Evolutionary conservation across 2,797 vertebrate species (phyloP), one percentile per base, ranked within the genome.

Genomic region (Cetoscarus ocellatus): DNA sequence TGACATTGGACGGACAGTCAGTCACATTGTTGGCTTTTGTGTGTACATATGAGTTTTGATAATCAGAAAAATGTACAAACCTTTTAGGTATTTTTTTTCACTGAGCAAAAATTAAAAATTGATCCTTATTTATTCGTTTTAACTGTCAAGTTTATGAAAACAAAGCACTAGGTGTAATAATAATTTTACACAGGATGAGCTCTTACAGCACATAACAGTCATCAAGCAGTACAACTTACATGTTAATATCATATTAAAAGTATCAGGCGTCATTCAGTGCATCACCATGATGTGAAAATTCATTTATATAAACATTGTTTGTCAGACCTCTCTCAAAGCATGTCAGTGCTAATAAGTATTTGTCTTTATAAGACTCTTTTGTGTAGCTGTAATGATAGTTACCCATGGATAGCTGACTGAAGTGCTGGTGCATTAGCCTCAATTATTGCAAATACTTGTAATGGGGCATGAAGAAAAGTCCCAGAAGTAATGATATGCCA

Each of bases 331-430:
- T 57, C 17, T 63, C 36, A 36, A 34, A 73, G 64, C 38, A 39
- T 56, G 5, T 15, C 75, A 35, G 17, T 56, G 68, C 8, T 54
- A 59, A 75, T 84, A 73, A 64, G 45, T 10, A 66, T 61, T 69
- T 62, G 43, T 17, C 17, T 57, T 71, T 40, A 75, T 69, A 65
- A 13, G 56, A 51, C 13, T 68, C 38, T 61, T n/a, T 48, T 57
- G 54, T 49, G 50, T n/a, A 27, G 40, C 48, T 70, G 19, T 54
- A 38, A 49, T n/a, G 17, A 34, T 12, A 38, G 68, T 35, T 80
- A 61, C 57, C 53, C 42, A 19, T 36, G 27, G 35, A 47, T 45
- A 6, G 0, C 50, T 17, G n/a, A 18, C 62, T 58, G 12, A 47
- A 64, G 19, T 66, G 14, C 34, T 48, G 8, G 35, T 42, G 35